Evolutionary conservation across 2,888 invertebrate genomes (phyloP), one percentile per base, ranked within the genome.

Genomic region (Eubasilissa splendida): DNA sequence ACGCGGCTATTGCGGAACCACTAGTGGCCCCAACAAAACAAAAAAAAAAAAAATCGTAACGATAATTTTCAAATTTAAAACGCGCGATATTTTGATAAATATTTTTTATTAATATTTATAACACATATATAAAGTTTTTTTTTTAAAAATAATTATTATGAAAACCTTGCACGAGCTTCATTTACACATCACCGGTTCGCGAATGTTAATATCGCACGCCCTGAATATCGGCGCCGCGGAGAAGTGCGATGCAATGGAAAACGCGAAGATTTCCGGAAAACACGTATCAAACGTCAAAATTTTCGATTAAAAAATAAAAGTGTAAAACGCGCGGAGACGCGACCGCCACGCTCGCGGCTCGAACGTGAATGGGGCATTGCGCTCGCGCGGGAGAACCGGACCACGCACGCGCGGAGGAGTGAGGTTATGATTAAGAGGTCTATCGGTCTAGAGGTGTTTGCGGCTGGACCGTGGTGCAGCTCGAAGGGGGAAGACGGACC

Each of bases 361-460:
- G 73, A 78, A 73, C 78, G 78, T 33, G 63, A 78, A 73, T 78
- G 78, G 63, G 54, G 70, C 33, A 68, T 7, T 22, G 74, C 58
- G 74, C 74, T 11, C 31, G 58, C 54, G 59, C 50, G 14, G 59
- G 74, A 10, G 74, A 42, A 12, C 11, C 50, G 68, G 14, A 4
- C n/a, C 4, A 22, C 63, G 63, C 63, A 63, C 10, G 63, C 22
- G 63, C 54, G 54, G 54, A n/a, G 53, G 53, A 54, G 53, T 56
- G 14, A 53, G 54, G 50, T 52, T 68, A 50, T 14, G 52, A 50
- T 68, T 68, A 52, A 42, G 14, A 14, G 68, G 11, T 22, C 22
- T 22, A 22, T 22, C 1, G 22, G 22, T 22, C 22, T 22, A 22
- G 22, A 22, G 22, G 22, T 22, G 22, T 58, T 58, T 58, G n/a